A percentile compares a stretch with the other conserved stretches of the same genome.
Evolutionary conservation across 1,140 invertebrate species (phyloP).

Genomic region (Zaprionus lachaisei): DNA sequence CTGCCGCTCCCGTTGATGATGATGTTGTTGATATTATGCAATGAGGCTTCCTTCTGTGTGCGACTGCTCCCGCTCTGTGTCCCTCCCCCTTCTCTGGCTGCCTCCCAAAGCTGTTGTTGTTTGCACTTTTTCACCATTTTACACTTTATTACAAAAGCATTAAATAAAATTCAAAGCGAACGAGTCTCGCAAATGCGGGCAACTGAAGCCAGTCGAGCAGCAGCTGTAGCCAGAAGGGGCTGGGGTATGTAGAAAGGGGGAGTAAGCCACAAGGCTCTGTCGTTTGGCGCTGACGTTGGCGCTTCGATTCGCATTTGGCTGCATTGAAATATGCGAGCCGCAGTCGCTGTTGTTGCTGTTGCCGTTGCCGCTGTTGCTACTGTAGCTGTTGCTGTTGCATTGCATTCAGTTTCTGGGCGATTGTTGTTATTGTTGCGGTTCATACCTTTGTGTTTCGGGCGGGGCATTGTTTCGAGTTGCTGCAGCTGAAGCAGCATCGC

Average conservation of each 20-base stretch:
- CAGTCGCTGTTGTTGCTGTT: conserved; percentile 31
- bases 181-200: conserved; percentile 62
- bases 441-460: conserved; percentile 73
- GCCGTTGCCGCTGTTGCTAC: conserved; percentile 31
- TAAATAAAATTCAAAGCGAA: conserved; percentile 83
- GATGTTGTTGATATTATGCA: conserved; percentile 75
- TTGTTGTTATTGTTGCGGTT: conserved; percentile 74
- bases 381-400: conserved; percentile 44
- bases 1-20: conserved; percentile 51
- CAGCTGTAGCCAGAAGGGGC: neutral
- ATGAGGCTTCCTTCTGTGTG: conserved; percentile 30
- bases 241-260: neutral
- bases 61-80: neutral
- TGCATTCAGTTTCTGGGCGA: conserved; percentile 42
- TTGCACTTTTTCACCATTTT: conserved; percentile 82
- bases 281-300: conserved; percentile 18
- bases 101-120: conserved; percentile 66
- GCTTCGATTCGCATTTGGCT: conserved; percentile 70
- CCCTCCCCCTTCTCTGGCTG: neutral
- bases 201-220: conserved; percentile 7
- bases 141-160: conserved; percentile 83
- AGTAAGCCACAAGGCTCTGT: conserved; percentile 1
- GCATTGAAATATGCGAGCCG: conserved; percentile 58
- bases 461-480: conserved; percentile 64
- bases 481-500: conserved; percentile 32